phyloP scores from a whole-genome alignment of 2,888 invertebrate species.

The Microctonus brassicae region DNA sequence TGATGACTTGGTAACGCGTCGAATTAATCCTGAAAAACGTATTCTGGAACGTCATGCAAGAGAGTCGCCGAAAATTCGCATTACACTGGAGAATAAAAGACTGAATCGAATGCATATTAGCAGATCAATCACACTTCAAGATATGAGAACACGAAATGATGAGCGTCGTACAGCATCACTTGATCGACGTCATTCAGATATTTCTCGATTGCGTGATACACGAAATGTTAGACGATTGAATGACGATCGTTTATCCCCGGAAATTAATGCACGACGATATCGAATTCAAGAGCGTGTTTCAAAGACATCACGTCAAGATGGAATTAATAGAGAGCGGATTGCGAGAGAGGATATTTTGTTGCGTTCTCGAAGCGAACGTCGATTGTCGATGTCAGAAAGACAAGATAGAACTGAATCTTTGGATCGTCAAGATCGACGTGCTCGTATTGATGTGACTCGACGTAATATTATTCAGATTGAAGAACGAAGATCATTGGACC shows the following conservation, averaged over 20 bases:
- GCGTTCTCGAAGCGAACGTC: neutral
- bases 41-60: slow-evolving; percentile 18
- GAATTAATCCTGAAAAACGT: slow-evolving; percentile 6
- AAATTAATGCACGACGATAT: neutral
- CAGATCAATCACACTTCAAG: slow-evolving; percentile 30
- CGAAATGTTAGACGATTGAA: neutral
- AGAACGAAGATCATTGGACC: slow-evolving; percentile 3
- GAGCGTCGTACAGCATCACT: slow-evolving; percentile 13
- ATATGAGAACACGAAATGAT: slow-evolving; percentile 26
- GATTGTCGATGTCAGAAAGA: neutral
- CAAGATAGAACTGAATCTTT: neutral
- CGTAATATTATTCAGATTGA: slow-evolving; percentile 2
- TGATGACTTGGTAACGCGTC: slow-evolving; percentile 38
- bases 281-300: neutral
- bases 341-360: neutral
- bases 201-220: neutral
- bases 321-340: neutral
- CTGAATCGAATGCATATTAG: slow-evolving; percentile 32
- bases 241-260: slow-evolving; percentile 12
- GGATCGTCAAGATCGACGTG: neutral
- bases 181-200: slow-evolving; percentile 1
- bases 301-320: slow-evolving; percentile 6
- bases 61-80: slow-evolving; percentile 7
- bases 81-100: slow-evolving; percentile 33
- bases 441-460: neutral